Evolutionary conservation across 1,140 invertebrate genomes (phyloP).

Genomic region (Apis laboriosa): DNA sequence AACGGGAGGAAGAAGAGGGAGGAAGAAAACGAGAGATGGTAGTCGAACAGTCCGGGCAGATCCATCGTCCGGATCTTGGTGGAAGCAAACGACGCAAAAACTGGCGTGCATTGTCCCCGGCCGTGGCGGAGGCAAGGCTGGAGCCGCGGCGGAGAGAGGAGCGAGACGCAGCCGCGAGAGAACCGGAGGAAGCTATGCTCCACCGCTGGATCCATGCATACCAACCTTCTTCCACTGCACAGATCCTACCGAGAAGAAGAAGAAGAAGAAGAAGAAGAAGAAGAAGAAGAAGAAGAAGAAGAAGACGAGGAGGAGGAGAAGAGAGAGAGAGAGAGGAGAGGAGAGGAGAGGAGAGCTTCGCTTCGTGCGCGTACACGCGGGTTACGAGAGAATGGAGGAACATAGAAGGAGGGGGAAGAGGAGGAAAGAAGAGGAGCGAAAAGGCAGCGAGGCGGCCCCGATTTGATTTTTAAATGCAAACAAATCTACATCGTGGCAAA

Average conservation of each 20-base stretch:
- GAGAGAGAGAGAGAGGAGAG: too few relatives aligned
- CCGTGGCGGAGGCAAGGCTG: slow-evolving; percentile 43
- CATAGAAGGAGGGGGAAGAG: neutral
- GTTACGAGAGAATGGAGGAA: slow-evolving; percentile 47
- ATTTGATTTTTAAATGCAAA: slow-evolving; percentile 82
- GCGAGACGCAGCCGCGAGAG: slow-evolving; percentile 12
- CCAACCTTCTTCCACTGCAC: slow-evolving; percentile 62
- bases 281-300: slow-evolving; percentile 49
- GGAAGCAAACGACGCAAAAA: slow-evolving; percentile 79
- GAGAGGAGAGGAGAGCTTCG: slow-evolving; percentile 23
- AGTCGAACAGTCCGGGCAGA: slow-evolving; percentile 48
- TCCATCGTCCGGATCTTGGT: slow-evolving; percentile 66
- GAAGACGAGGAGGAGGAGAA: too few relatives aligned
- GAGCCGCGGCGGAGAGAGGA: slow-evolving; percentile 57
- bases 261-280: neutral
- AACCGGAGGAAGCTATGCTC: slow-evolving; percentile 52
- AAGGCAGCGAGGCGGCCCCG: slow-evolving; percentile 27
- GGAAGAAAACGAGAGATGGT: slow-evolving; percentile 39
- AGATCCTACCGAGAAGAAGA: slow-evolving; percentile 59
- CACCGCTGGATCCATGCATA: slow-evolving; percentile 70
- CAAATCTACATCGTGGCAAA: slow-evolving; percentile 81
- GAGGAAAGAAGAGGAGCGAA: neutral
- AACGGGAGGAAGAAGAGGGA: slow-evolving; percentile 22
- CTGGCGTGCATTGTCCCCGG: slow-evolving; percentile 78
- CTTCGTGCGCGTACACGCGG: neutral